Evolutionary conservation across 2,113 vertebrate genomes (phyloP), one percentile per base, ranked within the genome.

Genomic region (Colistium nudipinnis): DNA sequence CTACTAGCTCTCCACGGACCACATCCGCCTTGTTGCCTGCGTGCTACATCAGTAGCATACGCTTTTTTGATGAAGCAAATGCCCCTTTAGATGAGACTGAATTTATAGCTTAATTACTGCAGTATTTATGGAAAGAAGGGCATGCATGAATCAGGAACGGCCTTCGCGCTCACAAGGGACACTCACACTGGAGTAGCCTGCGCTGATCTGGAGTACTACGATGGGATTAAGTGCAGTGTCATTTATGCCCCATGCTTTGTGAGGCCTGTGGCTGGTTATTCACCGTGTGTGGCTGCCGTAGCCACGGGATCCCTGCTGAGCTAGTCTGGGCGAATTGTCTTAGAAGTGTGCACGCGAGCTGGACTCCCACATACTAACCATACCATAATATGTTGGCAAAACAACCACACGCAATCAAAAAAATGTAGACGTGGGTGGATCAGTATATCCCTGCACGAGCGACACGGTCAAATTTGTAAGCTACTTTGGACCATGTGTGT

Each of bases 191-290:
- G 48, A 59, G 60, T 9, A 31, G 53, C 36, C 70, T 13, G 2
- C 55, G 45, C 49, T 35, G 30, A 79, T 48, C 25, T 31, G 16
- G 52, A 63, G 63, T 22, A 56, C 71, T 51, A 14, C 20, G 71
- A 74, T 61, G 56, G 48, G 70, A 52, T 67, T 70, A 73, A 86
- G 87, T 80, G 80, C 80, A 82, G 67, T 43, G 62, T 69, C 67
- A 67, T 74, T 77, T 76, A 31, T 59, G 62, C 45, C 80, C 71
- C 67, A 76, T 87, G 82, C 86, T 85, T 78, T 86, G 85, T 84
- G 85, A 85, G 1, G 88, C 90, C 85, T 49, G 55, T 84, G 84
- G 88, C 80, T 61, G 78, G 69, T 73, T 81, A 68, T 78, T 85
- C 76, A 62, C 24, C 60, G 80, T 85, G 78, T 76, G 64, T 64